Percentiles rank a stretch among this genome's conserved stretches.
phyloP scores from a whole-genome alignment of 2,113 vertebrate species.

The Ageneiosus marmoratus region DNA sequence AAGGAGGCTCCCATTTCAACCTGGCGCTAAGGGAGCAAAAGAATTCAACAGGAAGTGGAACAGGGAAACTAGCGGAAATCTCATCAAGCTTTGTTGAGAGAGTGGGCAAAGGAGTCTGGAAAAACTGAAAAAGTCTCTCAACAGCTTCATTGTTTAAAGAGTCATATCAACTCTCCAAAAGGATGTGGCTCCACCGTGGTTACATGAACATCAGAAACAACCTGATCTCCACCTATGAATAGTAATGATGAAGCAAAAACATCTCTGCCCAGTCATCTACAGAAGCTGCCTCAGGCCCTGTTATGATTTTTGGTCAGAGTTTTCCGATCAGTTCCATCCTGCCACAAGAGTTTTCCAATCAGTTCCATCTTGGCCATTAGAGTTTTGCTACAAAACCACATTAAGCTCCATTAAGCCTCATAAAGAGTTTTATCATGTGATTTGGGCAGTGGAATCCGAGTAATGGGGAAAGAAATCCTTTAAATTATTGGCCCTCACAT shows the following conservation, averaged over 20 bases:
- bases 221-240: not conserved
- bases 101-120: conserved; percentile 2
- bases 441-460: not conserved
- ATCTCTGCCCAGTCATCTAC: not conserved
- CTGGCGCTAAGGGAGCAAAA: conserved; percentile 60
- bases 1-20: conserved; percentile 54
- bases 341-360: not conserved
- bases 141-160: not conserved
- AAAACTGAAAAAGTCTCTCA: not conserved
- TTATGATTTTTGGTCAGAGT: not conserved
- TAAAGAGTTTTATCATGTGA: not conserved
- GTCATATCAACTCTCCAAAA: not conserved
- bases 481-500: not conserved
- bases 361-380: not conserved
- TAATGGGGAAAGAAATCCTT: not conserved
- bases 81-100: conserved; percentile 39
- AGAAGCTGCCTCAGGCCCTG: not conserved
- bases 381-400: not conserved
- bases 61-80: conserved; percentile 63
- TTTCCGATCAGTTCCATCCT: too few species aligned
- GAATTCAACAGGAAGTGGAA: conserved; percentile 77
- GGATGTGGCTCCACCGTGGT: not conserved
- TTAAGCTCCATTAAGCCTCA: not conserved
- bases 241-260: not conserved
- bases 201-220: not conserved